Conservation (phyloP, 2,113 vertebrate species). For the Oreotrochilus melanogaster region DNA sequence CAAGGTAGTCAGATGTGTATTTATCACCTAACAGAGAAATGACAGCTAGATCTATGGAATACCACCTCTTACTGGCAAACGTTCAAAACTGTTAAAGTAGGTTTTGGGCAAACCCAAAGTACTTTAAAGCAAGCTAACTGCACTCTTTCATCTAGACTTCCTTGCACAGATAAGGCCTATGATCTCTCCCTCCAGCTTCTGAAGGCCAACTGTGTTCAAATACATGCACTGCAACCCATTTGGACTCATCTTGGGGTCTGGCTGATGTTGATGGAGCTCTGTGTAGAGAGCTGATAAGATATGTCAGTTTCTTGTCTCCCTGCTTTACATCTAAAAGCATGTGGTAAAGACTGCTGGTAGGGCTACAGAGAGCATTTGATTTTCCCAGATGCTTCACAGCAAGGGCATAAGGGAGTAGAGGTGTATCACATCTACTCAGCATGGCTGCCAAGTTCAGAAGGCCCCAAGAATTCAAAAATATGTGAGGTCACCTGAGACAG, state of each 20-base stretch:
- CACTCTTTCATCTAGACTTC: neutral
- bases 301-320: neutral
- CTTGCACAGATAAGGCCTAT: neutral
- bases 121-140: neutral
- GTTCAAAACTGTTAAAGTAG: neutral
- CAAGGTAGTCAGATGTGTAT: neutral
- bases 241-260: neutral
- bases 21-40: neutral
- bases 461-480: neutral
- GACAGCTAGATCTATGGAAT: neutral
- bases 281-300: slow-evolving; percentile 42
- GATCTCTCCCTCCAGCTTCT: neutral
- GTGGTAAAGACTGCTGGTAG: neutral
- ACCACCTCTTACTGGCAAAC: neutral
- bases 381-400: neutral
- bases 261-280: slow-evolving; percentile 1
- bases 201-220: slow-evolving; percentile 9
- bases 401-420: neutral
- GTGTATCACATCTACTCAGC: neutral
- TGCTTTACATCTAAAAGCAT: neutral
- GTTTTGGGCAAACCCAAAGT: neutral
- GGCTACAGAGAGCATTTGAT: neutral
- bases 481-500: neutral
- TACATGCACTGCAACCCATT: rapidly evolving
- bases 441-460: neutral